phyloP scores from a whole-genome alignment of 2,888 invertebrate genomes.

The Priocnemis perturbator region DNA sequence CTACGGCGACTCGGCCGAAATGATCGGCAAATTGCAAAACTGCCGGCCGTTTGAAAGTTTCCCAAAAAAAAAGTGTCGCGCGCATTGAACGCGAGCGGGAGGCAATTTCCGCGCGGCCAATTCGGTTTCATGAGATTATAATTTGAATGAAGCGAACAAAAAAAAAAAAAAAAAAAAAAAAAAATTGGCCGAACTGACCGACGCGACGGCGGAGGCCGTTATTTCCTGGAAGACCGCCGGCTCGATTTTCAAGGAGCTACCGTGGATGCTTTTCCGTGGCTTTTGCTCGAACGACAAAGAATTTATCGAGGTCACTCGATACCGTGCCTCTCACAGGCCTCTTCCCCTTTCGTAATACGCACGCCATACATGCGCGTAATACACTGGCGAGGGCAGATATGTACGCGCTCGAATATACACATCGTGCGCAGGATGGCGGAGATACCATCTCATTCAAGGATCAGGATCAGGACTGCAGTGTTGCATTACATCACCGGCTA shows the following conservation, averaged over 20 bases:
- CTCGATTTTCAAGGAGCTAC: neutral
- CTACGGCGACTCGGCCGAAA: neutral
- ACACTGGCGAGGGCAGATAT: constrained; percentile 19
- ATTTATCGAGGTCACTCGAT: constrained; percentile 47
- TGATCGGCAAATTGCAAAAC: neutral
- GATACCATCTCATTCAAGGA: constrained; percentile 70
- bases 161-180: no score
- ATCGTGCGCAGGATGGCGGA: constrained; percentile 49
- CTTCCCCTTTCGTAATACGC: constrained; percentile 15
- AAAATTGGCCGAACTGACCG: neutral
- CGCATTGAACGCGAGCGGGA: neutral
- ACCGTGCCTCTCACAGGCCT: constrained; percentile 12
- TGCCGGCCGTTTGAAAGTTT: neutral
- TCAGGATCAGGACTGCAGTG: constrained; percentile 69
- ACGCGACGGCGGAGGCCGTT: neutral
- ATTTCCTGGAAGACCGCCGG: neutral
- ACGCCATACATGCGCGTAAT: neutral
- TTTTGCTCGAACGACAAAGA: constrained; percentile 42
- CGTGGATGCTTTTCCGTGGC: neutral
- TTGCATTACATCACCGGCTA: constrained; percentile 70
- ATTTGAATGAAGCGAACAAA: neutral
- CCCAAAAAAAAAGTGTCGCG: neutral
- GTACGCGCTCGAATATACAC: constrained; percentile 42
- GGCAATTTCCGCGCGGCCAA: no score
- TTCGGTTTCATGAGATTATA: constrained; percentile 15